phyloP scores from a whole-genome alignment of 2,888 invertebrate species.

The Theretra japonica region DNA sequence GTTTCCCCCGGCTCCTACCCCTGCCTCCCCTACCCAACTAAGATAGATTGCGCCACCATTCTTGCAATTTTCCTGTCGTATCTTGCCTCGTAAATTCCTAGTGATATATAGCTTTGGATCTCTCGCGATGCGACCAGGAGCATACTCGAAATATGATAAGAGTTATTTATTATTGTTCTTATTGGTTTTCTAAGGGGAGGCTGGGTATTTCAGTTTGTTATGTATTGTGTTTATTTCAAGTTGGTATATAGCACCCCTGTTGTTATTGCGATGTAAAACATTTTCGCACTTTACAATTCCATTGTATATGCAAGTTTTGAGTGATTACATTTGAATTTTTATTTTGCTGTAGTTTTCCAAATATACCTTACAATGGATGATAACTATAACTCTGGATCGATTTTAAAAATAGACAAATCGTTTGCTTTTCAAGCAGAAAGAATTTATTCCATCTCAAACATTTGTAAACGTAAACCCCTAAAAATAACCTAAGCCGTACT shows the following conservation, averaged over 20 bases:
- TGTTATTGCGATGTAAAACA: not conserved
- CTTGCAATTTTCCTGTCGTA: constrained; percentile 97
- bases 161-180: constrained; percentile 85
- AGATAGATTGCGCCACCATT: constrained; percentile 96
- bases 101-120: constrained; percentile 91
- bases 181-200: constrained; percentile 81
- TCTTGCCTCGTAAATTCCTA: constrained; percentile 94
- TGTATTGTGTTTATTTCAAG: constrained; percentile 33
- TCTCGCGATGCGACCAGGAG: constrained; percentile 84
- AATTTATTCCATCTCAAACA: not conserved
- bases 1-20: constrained; percentile 80
- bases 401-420: not conserved
- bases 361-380: too few relatives aligned
- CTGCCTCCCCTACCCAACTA: constrained; percentile 87
- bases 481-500: not conserved
- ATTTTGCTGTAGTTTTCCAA: too few relatives aligned
- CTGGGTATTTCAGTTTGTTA: constrained; percentile 52
- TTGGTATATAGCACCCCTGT: not conserved
- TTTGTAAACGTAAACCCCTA: constrained; percentile 4
- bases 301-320: too few relatives aligned
- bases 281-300: too few relatives aligned
- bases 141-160: constrained; percentile 86
- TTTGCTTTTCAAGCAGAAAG: not conserved
- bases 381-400: too few relatives aligned
- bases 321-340: too few relatives aligned